Base-by-base conservation (phyloP, 2,113 vertebrate species). In the Perca schrenkii region DNA sequence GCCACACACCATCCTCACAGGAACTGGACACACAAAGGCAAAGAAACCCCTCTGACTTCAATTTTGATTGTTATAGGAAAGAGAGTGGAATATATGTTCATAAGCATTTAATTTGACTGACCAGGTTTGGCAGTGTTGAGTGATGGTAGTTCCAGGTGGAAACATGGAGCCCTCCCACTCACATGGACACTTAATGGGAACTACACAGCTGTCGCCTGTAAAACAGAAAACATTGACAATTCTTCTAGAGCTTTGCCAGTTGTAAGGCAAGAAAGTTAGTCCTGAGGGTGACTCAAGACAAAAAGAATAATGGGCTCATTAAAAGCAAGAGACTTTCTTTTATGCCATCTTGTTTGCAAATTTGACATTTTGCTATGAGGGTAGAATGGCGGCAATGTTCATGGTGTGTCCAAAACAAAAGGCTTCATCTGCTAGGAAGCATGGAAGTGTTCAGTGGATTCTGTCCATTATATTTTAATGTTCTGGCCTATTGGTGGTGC, bases 121-220 rank as follows among this genome's bases (percentile, higher is more conserved):
- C 97, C 98, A 99, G 95, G 97, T 98, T 89, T 94, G 93, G 73
- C 97, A 98, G 85, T 95, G 91, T 49, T 95, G 95, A 72, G 77
- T 93, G 68, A 97, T 81, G 15, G 47, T 50, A 0, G 96, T 80
- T 1, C 95, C 96, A 0, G 95, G 88, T 0, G 96, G 97, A 90
- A 97, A 98, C 77, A 95, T 70, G 6, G 94, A 95, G 43, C 93
- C 95, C 0, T 95, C 93, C 96, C 94, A 97, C 83, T 95, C 95
- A 81, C 97, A 98, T 0, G 97, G 96, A 78, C 97, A 98, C 83
- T 94, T 88, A 0, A 88, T 36, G 0, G 91, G 94, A 12, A 86
- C 60, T 1, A 97, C 69, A 69, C 97, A 98, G 82, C 54, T n/a
- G 0, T 95, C 94, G 0, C 95, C 97, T 98, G 91, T 12, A 34